These are phyloP conservation scores for Arenaria interpres DNA, from an alignment of 2,113 vertebrate genomes.

Conservation along the genomic window DNA sequence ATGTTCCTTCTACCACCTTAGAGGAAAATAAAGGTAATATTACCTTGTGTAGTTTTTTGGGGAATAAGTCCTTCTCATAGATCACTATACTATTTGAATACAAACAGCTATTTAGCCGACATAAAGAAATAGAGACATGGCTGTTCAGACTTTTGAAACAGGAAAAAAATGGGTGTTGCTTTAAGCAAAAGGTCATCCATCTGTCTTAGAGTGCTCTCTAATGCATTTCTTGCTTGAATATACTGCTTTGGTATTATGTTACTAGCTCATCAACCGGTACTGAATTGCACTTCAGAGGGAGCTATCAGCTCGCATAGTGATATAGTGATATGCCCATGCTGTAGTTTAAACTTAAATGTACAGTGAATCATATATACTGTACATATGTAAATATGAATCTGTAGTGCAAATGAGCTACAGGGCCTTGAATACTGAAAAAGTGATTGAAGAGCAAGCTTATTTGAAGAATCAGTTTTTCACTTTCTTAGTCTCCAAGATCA, in stretches of 20 bases:
- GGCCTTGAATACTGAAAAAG: not conserved
- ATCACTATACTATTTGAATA: not conserved
- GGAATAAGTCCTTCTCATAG: not conserved
- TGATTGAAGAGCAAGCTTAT: not conserved
- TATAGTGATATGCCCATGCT: not conserved
- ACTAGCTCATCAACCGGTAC: not conserved
- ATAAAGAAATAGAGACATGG: not conserved
- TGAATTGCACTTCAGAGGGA: not conserved
- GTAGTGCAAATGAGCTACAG: not conserved
- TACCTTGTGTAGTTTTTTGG: not conserved
- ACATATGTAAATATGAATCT: not conserved
- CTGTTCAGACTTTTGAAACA: not conserved
- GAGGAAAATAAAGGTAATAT: not conserved
- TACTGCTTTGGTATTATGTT: not conserved
- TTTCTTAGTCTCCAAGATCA: not conserved
- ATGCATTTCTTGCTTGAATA: not conserved
- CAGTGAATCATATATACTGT: not conserved
- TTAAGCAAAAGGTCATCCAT: not conserved
- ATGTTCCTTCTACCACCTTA: not conserved
- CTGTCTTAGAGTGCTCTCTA: not conserved
- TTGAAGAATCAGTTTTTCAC: not conserved
- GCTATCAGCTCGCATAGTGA: not conserved
- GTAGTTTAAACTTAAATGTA: not conserved
- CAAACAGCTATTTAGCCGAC: not conserved
- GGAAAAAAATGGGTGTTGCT: not conserved